Percentiles rank a stretch among this genome's conserved stretches.
Conservation (phyloP, 2,888 invertebrate genomes). For the Acronicta aceris region DNA sequence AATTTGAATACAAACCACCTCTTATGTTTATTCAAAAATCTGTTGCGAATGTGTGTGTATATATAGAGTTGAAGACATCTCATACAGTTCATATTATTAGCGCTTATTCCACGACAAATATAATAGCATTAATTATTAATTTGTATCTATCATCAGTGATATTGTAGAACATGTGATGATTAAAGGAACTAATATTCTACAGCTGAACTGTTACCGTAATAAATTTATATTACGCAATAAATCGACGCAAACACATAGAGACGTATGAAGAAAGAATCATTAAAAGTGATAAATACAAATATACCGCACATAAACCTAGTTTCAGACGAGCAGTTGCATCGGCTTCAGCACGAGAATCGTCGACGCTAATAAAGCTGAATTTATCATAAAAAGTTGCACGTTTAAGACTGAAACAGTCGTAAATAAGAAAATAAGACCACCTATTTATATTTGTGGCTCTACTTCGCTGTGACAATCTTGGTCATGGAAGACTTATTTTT, state of each 20-base stretch:
- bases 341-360: conserved; percentile 68
- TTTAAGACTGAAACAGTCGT: conserved; percentile 83
- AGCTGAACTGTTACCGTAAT: conserved; percentile 35
- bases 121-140: conserved; percentile 4
- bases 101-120: neutral
- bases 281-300: conserved; percentile 70
- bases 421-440: conserved; percentile 85
- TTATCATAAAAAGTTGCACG: conserved; percentile 87
- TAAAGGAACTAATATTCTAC: conserved; percentile 39
- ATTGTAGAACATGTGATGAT: conserved; percentile 24
- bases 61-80: neutral
- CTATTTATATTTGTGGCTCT: conserved; percentile 81
- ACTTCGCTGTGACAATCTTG: conserved; percentile 61
- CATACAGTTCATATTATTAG: neutral
- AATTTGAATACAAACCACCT: too few species aligned
- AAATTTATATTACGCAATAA: conserved; percentile 56
- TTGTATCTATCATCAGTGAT: conserved; percentile 11
- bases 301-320: conserved; percentile 77
- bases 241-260: conserved; percentile 57
- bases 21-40: too few species aligned
- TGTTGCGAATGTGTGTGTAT: too few species aligned
- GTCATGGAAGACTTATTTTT: conserved; percentile 50
- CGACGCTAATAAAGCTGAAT: conserved; percentile 78
- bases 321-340: conserved; percentile 63
- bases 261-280: conserved; percentile 66